Evolutionary conservation across 2,888 invertebrate species (phyloP), one percentile per base, ranked within the genome.

Genomic region (Lasioglossum lativentre): DNA sequence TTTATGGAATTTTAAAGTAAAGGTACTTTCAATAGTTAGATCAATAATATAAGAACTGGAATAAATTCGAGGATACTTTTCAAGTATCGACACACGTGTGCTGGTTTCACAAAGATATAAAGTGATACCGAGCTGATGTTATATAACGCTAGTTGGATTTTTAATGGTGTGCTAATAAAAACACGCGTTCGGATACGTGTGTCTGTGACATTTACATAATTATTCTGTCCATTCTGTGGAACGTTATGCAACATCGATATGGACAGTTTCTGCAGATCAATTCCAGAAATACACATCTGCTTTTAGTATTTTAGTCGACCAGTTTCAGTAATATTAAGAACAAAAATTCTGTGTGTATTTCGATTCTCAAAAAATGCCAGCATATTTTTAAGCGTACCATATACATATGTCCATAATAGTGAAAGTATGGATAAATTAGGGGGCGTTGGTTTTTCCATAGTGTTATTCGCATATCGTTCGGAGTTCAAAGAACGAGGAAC

Each of bases 401-500:
- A 19, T n/a, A 6, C 23, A 23, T 23, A 23, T 23, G 23, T 47
- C 2, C 47, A 8, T 47, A 2, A 6, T 47, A 23, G 47, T 23
- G 47, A 47, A 52, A 52, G 47, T 52, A 52, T 52, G 8, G 23
- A 52, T 23, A 52, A 52, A 2, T 47, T 47, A 23, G 47, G 8
- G 47, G 23, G 23, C 23, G 47, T 52, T 52, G 8, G 23, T 52
- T 52, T 52, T 52, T 19, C 34, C 34, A 52, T 52, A 23, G 47
- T 52, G 47, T 52, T 8, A 52, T n/a, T 56, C 63, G 6, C 14
- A 19, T 34, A n/a, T 27, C 30, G 38, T 68, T 78, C 16, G 73
- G 38, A 68, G 56, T 40, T 59, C 85, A 40, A 73, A 73, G 82
- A 56, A 40, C 75, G 52, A 40, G 77, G 71, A 66, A 68, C 80